These are phyloP conservation scores for Stenolophus ochropezus DNA, from an alignment of 2,888 invertebrate genomes.

Conservation along the genomic window DNA sequence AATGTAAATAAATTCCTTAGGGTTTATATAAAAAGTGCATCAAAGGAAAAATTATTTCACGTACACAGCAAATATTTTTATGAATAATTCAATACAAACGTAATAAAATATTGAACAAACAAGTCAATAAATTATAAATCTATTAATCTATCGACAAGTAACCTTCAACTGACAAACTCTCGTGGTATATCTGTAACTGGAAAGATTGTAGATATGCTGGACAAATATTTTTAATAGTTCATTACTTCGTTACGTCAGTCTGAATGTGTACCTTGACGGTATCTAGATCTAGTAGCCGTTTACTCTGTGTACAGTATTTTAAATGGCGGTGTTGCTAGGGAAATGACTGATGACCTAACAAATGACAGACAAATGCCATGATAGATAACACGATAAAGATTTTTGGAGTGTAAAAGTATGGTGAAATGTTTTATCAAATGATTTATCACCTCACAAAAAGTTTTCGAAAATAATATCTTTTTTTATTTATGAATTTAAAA, in stretches of 20 bases:
- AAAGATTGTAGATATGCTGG: conserved; percentile 14
- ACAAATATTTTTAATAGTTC: conserved; percentile 17
- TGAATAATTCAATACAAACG: neutral
- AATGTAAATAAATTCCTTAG: neutral
- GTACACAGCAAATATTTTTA: neutral
- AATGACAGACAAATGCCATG: neutral
- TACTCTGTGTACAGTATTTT: neutral
- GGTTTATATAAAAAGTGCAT: neutral
- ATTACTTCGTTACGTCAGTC: conserved; percentile 15
- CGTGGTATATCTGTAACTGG: conserved; percentile 1
- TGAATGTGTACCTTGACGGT: neutral
- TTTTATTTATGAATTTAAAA: too few species aligned
- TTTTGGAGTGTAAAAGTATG: conserved; percentile 5
- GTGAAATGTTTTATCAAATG: conserved; percentile 1
- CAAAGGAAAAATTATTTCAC: neutral
- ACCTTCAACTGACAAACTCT: conserved; percentile 4
- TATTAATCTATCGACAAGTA: conserved; percentile 12
- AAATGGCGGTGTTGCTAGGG: neutral
- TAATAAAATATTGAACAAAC: conserved; percentile 10
- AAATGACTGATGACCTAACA: conserved; percentile 18
- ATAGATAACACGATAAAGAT: conserved; percentile 8
- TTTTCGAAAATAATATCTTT: too few species aligned
- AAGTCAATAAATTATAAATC: conserved; percentile 21
- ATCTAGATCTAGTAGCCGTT: neutral
- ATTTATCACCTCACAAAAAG: neutral